These are phyloP conservation scores for Caenorhabditis sp. DNA, from an alignment of 2,888 invertebrate genomes.

Conservation along the genomic window DNA sequence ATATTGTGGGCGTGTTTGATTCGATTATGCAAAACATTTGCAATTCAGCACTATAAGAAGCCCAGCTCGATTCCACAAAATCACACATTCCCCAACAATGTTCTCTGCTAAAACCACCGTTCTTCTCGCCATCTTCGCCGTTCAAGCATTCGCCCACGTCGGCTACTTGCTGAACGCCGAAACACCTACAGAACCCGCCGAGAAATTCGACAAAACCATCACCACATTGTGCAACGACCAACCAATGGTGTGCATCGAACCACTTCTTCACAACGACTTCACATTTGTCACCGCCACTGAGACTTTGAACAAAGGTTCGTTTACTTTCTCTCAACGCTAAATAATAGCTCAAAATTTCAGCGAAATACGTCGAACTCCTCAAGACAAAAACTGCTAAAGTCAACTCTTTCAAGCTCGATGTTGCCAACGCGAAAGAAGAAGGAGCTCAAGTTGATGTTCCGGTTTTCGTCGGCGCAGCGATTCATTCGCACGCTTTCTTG, in stretches of 20 bases:
- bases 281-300: not conserved
- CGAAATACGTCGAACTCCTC: not conserved
- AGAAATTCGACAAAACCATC: not conserved
- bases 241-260: not conserved
- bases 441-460: not conserved
- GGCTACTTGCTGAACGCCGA: not conserved
- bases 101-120: not conserved
- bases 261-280: not conserved
- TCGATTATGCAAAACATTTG: too few relatives aligned
- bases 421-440: not conserved
- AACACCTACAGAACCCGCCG: not conserved
- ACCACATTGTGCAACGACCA: not conserved
- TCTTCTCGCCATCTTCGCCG: not conserved
- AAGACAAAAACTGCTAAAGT: not conserved
- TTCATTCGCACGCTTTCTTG: too few relatives aligned
- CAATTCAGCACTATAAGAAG: too few relatives aligned
- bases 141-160: too few relatives aligned
- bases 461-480: not conserved
- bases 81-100: constrained; percentile 13
- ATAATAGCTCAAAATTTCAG: not conserved
- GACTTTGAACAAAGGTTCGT: not conserved
- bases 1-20: too few relatives aligned
- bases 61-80: too few relatives aligned
- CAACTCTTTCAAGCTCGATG: not conserved
- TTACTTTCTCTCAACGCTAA: too few relatives aligned